A percentile compares a stretch with the other conserved stretches of the same genome.
phyloP scores from a whole-genome alignment of 2,113 vertebrate genomes.

The Solenodon paradoxus region DNA sequence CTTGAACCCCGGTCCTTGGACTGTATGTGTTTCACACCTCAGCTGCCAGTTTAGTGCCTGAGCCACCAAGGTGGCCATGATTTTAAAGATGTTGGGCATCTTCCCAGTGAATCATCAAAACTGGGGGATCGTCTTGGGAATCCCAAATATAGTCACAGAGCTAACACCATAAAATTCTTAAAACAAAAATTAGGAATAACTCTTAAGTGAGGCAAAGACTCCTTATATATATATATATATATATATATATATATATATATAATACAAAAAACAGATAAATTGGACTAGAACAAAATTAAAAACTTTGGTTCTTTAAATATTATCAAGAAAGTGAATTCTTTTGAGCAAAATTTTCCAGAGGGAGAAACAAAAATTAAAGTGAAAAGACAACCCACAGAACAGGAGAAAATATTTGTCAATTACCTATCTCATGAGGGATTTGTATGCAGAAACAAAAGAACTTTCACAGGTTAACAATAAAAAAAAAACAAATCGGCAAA shows the following conservation, averaged over 20 bases:
- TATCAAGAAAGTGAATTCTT: background rate
- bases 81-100: background rate
- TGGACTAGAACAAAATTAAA: background rate
- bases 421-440: background rate
- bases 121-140: background rate
- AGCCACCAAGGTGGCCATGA: no score
- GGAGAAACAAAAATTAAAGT: background rate
- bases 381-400: background rate
- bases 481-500: constrained; percentile 12
- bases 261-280: background rate
- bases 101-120: background rate
- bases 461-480: background rate
- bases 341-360: background rate
- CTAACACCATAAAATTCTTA: background rate
- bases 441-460: constrained; percentile 18
- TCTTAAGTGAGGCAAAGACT: background rate
- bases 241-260: no score
- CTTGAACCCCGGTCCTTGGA: no score
- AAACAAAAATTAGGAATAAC: background rate
- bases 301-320: background rate
- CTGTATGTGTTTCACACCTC: no score
- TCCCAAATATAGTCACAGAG: background rate
- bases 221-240: no score
- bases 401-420: constrained; percentile 18
- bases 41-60: no score